Conservation (phyloP, 1,140 invertebrate genomes). For the Bradynema listronoti region DNA sequence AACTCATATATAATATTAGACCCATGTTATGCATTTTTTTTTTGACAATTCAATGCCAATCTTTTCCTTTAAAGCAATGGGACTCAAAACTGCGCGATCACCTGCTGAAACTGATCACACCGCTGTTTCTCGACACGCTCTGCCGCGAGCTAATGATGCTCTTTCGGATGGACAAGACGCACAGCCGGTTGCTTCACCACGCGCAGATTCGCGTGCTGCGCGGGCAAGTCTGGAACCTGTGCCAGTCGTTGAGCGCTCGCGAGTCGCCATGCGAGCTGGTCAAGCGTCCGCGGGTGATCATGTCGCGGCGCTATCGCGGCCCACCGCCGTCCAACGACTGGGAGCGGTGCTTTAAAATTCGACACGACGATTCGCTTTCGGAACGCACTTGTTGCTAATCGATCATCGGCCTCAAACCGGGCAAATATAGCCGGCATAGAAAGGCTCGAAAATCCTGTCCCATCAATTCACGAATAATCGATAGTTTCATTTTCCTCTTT, state of each 20-base stretch:
- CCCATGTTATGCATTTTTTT: not conserved
- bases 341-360: conserved; percentile 15
- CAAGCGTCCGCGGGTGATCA: conserved; percentile 23
- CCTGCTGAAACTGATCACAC: conserved; percentile 37
- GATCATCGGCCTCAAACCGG: too few relatives aligned
- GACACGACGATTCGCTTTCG: conserved; percentile 8
- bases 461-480: too few relatives aligned
- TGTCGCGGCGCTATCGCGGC: conserved; percentile 12
- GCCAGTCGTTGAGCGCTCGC: conserved; percentile 7
- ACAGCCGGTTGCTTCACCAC: conserved; percentile 29
- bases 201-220: conserved; percentile 44
- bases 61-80: conserved; percentile 34
- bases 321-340: conserved; percentile 17
- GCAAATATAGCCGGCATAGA: too few relatives aligned
- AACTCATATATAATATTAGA: too few relatives aligned
- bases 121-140: conserved; percentile 36
- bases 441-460: too few relatives aligned
- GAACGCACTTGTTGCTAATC: conserved; percentile 19
- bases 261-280: conserved; percentile 30
- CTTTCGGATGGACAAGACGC: conserved; percentile 23
- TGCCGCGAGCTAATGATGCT: conserved; percentile 42
- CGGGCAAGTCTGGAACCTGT: conserved; percentile 41
- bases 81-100: conserved; percentile 24
- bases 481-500: too few relatives aligned
- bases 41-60: not conserved